Percentiles rank a stretch among this genome's conserved stretches.
Conservation (phyloP, 2,888 invertebrate genomes). For the Melanostoma mellinum region DNA sequence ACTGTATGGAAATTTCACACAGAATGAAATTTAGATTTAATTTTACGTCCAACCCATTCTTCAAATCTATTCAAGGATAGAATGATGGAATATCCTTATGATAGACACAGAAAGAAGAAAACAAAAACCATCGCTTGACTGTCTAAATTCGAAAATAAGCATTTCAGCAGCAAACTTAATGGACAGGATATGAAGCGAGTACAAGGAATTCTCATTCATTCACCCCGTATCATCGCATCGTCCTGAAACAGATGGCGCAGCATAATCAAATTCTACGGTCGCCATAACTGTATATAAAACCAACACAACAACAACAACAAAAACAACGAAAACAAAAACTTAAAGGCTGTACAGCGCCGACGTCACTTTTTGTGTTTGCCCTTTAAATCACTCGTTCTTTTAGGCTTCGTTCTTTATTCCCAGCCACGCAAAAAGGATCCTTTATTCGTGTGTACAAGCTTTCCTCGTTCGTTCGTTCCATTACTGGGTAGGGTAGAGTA, state of each 20-base stretch:
- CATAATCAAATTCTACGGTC: slow-evolving; percentile 71
- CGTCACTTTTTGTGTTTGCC: slow-evolving; percentile 58
- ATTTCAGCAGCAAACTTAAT: slow-evolving; percentile 46
- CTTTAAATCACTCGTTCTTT: slow-evolving; percentile 41
- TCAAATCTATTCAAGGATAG: slow-evolving; percentile 49
- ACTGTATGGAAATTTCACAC: slow-evolving; percentile 67
- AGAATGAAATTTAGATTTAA: slow-evolving; percentile 68
- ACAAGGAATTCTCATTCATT: slow-evolving; percentile 40
- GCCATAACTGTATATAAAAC: slow-evolving; percentile 32
- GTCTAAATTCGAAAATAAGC: slow-evolving; percentile 48
- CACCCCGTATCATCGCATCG: slow-evolving; percentile 38
- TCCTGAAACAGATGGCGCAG: slow-evolving; percentile 67
- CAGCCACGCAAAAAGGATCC: slow-evolving; percentile 21
- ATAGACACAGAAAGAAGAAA: slow-evolving; percentile 35
- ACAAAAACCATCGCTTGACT: slow-evolving; percentile 38
- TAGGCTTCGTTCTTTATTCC: slow-evolving; percentile 23
- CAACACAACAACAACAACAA: slow-evolving; percentile 12
- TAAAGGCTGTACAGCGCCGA: slow-evolving; percentile 55
- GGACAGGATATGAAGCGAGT: slow-evolving; percentile 53
- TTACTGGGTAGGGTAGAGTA: neutral
- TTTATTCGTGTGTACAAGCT: slow-evolving; percentile 34
- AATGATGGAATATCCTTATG: slow-evolving; percentile 66
- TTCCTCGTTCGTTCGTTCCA: slow-evolving; percentile 7
- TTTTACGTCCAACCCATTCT: slow-evolving; percentile 60
- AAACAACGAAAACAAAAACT: slow-evolving; percentile 15